phyloP scores from a whole-genome alignment of 2,797 vertebrate species.

The Amblyopsis hoosieri region DNA sequence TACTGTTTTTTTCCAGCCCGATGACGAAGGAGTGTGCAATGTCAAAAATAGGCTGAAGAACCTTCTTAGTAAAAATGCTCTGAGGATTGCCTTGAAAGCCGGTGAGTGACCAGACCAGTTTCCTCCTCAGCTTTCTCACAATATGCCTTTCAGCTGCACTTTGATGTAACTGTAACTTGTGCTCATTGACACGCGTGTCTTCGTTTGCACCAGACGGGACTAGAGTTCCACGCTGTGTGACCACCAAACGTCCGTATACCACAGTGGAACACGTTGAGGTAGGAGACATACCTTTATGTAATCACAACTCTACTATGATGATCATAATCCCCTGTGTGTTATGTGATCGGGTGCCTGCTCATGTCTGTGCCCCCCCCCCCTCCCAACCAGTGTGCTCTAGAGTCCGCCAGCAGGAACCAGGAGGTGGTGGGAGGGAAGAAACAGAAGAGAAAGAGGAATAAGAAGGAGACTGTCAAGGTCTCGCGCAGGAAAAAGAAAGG shows the following conservation, averaged over 20 bases:
- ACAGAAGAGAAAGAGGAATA: slow-evolving; percentile 86
- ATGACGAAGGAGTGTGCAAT: slow-evolving; percentile 60
- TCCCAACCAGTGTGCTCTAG: slow-evolving; percentile 71
- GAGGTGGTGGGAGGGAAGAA: slow-evolving; percentile 85
- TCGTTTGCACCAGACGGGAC: slow-evolving; percentile 40
- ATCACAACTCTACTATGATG: no score
- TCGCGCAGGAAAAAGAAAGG: slow-evolving; percentile 84
- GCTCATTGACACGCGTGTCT: slow-evolving; percentile 1
- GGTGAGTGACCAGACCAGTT: slow-evolving; percentile 68
- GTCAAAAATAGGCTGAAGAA: slow-evolving; percentile 85
- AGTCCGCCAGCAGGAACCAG: slow-evolving; percentile 78
- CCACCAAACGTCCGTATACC: slow-evolving; percentile 37
- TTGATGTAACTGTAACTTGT: not conserved
- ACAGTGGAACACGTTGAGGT: slow-evolving; percentile 48
- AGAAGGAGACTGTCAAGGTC: slow-evolving; percentile 70
- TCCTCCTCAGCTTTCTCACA: not conserved
- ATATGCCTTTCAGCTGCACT: not conserved
- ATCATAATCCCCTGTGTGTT: no score
- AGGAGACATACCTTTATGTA: not conserved
- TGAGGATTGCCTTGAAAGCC: slow-evolving; percentile 75
- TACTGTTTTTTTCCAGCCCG: no score
- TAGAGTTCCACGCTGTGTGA: slow-evolving; percentile 35
- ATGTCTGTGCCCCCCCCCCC: no score
- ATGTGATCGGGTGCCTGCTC: no score
- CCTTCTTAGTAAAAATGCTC: slow-evolving; percentile 83